Evolutionary conservation across 2,888 invertebrate species (phyloP).

Genomic region (Pyralis farinalis): DNA sequence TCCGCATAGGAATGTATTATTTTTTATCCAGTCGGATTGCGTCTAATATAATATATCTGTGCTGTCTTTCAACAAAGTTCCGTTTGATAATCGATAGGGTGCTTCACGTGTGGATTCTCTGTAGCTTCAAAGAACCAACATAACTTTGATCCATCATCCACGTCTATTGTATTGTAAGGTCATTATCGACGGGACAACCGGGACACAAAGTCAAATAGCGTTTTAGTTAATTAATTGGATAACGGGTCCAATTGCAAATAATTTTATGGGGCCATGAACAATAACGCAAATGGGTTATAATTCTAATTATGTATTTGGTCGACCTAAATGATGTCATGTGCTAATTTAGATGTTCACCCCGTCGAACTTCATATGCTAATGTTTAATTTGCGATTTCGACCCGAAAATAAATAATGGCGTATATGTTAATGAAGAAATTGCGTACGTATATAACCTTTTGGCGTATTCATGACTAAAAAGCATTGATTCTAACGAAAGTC

Average conservation of each 20-base stretch:
- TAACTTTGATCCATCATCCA: no score
- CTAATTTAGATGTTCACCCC: slow-evolving; percentile 5
- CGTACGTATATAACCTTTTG: slow-evolving; percentile 5
- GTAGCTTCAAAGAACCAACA: no score
- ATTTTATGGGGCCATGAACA: slow-evolving; percentile 9
- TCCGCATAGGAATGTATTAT: no score
- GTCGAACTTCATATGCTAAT: slow-evolving; percentile 1
- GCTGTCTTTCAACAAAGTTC: no score
- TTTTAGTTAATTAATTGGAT: slow-evolving; percentile 11
- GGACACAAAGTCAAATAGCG: background rate
- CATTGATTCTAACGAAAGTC: slow-evolving; percentile 39
- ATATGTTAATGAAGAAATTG: background rate
- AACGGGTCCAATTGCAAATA: slow-evolving; percentile 8
- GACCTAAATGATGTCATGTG: slow-evolving; percentile 9
- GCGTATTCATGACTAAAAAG: slow-evolving; percentile 24
- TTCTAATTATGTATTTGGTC: slow-evolving; percentile 10
- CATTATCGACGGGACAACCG: slow-evolving; percentile 1
- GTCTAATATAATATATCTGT: no score
- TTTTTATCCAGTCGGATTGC: no score
- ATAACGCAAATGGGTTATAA: slow-evolving; percentile 13
- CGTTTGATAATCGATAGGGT: no score
- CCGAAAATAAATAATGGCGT: background rate
- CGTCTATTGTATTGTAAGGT: no score
- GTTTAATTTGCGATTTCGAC: background rate
- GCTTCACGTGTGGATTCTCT: no score